Evolutionary conservation across 2,888 invertebrate species (phyloP), one percentile per base, ranked within the genome.

Genomic region (Mycogona germanica): DNA sequence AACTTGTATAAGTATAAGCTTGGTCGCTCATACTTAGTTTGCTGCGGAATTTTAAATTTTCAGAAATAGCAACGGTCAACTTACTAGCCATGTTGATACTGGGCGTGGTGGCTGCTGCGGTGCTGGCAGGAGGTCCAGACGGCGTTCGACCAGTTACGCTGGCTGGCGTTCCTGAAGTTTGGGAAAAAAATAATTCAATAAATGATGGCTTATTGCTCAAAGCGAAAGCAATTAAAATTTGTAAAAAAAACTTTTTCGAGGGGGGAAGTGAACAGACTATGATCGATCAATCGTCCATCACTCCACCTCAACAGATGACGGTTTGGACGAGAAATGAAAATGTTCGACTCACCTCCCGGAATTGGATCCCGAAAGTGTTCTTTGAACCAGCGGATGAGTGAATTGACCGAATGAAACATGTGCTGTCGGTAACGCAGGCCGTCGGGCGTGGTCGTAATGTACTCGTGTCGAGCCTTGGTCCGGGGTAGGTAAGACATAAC

Each of bases 351-450:
- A 21, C 14, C 19, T 57, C 77, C 76, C 0, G 87, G 86, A 47
- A 87, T 77, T 0, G 93, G 88, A 65, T 96, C 95, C 60, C 89
- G 75, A 74, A 92, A 98, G 69, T 98, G 93, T 70, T 92, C 91
- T 68, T 99, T 99, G 72, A 98, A 98, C 96, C 96, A 98, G 57
- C 85, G 82, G 64, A 99, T 78, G 55, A 97, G 68, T 12, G 79
- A 75, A 40, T 79, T 78, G 1, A 93, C 74, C 0, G 86, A 82
- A 61, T 85, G 84, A 70, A 97, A 97, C 68, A 84, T 79, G 64
- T 89, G 84, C 60, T 84, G 82, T 25, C 97, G 75, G 70, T 91
- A 98, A 52, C 85, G 78, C 68, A 91, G 87, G 1, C 98, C 98
- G 60, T 96, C 92, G 0, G 93, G 88, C 2, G 84, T 82, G 0